These are phyloP conservation scores for Apodemia zela DNA, from an alignment of 2,888 invertebrate genomes.

Conservation along the genomic window DNA sequence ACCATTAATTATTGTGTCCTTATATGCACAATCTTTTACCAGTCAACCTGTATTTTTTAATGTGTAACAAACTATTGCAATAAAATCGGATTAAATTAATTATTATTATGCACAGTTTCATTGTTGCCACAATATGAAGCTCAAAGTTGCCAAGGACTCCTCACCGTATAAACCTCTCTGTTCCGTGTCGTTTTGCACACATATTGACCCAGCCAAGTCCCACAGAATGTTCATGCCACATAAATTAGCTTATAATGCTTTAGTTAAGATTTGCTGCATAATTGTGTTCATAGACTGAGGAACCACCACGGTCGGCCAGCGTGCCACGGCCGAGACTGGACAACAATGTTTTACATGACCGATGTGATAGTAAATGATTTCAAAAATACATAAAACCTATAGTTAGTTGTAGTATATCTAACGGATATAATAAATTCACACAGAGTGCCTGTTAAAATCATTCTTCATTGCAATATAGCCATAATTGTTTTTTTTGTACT, in stretches of 20 bases:
- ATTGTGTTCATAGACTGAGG: conserved; percentile 79
- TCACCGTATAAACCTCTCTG: not conserved
- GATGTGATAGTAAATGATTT: conserved; percentile 25
- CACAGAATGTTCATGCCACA: conserved; percentile 72
- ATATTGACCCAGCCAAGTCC: conserved; percentile 59
- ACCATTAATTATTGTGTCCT: too few relatives aligned
- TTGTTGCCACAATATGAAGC: not conserved
- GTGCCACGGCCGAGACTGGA: conserved; percentile 26
- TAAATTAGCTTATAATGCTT: conserved; percentile 78
- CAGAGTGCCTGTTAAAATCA: conserved; percentile 75
- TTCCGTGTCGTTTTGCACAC: conserved; percentile 28
- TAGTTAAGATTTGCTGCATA: conserved; percentile 77
- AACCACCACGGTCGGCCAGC: conserved; percentile 35
- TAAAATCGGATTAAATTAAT: not conserved
- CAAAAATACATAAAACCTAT: conserved; percentile 38
- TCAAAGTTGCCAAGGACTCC: not conserved
- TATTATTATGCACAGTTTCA: not conserved
- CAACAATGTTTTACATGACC: conserved; percentile 28
- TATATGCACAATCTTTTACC: too few relatives aligned
- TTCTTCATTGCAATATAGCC: conserved; percentile 66
- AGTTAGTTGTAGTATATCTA: conserved; percentile 52
- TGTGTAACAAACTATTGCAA: not conserved
- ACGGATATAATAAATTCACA: conserved; percentile 68
- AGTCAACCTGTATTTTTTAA: too few relatives aligned
- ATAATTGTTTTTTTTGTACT: conserved; percentile 65